phyloP scores from a whole-genome alignment of 2,888 invertebrate species.

The Abrostola triplasia region DNA sequence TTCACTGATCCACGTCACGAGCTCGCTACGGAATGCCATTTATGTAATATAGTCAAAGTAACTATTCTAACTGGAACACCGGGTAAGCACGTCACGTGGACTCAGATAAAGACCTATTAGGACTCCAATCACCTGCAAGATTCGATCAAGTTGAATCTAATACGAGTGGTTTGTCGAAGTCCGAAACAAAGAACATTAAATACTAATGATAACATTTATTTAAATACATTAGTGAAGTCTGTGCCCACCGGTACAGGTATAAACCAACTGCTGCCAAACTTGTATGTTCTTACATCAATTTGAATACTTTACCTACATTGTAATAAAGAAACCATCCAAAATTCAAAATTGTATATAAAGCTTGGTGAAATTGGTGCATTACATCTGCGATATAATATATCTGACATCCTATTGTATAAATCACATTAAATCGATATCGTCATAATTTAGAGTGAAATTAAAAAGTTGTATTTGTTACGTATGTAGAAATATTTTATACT shows the following conservation, averaged over 20 bases:
- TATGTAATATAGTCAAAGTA: slow-evolving; percentile 38
- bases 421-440: slow-evolving; percentile 28
- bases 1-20: slow-evolving; percentile 67
- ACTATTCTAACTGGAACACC: slow-evolving; percentile 57
- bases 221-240: slow-evolving; percentile 33
- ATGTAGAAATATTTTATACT: slow-evolving; percentile 62
- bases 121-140: slow-evolving; percentile 75
- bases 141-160: slow-evolving; percentile 78
- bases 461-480: slow-evolving; percentile 56
- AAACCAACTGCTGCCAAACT: slow-evolving; percentile 23
- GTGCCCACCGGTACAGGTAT: slow-evolving; percentile 25
- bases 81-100: slow-evolving; percentile 67
- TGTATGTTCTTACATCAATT: slow-evolving; percentile 29
- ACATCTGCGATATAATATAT: slow-evolving; percentile 22
- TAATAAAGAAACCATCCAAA: slow-evolving; percentile 42
- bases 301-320: slow-evolving; percentile 36
- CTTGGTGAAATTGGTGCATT: slow-evolving; percentile 35
- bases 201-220: slow-evolving; percentile 39
- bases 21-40: slow-evolving; percentile 63
- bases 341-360: slow-evolving; percentile 61
- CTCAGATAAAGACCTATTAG: slow-evolving; percentile 66
- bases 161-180: slow-evolving; percentile 70
- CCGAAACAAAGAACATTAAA: slow-evolving; percentile 45
- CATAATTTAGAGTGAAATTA: slow-evolving; percentile 37
- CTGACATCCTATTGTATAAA: slow-evolving; percentile 51